Evolutionary conservation across 2,113 vertebrate genomes (phyloP).

Genomic region (Sander lucioperca): DNA sequence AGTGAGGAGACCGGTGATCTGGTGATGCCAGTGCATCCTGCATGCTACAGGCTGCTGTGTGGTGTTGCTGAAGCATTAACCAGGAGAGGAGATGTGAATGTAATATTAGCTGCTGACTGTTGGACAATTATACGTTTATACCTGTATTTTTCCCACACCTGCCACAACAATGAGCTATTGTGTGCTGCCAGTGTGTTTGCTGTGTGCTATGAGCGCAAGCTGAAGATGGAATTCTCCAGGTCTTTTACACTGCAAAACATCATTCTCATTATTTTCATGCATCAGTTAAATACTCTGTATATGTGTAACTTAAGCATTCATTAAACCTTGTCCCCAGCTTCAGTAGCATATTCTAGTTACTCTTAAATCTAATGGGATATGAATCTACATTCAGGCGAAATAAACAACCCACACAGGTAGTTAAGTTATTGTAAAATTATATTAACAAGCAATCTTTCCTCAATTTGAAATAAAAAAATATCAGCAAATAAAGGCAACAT

Average conservation of each 20-base stretch:
- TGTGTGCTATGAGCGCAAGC: not conserved
- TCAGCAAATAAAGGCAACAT: conserved; percentile 86
- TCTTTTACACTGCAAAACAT: not conserved
- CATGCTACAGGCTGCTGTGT: not conserved
- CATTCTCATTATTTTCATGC: not conserved
- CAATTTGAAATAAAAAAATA: conserved; percentile 86
- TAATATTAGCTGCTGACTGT: conserved; percentile 23
- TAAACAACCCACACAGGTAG: conserved; percentile 77
- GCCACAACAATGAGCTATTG: not conserved
- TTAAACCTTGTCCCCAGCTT: not conserved
- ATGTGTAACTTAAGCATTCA: not conserved
- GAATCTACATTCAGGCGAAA: not conserved
- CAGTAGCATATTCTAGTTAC: not conserved
- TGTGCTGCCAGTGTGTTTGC: not conserved
- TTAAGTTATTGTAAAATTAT: conserved; percentile 94
- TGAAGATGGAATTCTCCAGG: not conserved
- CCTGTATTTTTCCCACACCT: not conserved
- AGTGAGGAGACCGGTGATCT: conserved; percentile 1
- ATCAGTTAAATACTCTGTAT: not conserved
- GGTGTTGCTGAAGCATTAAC: conserved; percentile 11
- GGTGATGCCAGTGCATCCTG: conserved; percentile 28
- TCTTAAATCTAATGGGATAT: not conserved
- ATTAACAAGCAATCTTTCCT: conserved; percentile 90
- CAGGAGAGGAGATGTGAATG: conserved; percentile 5
- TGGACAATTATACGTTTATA: not conserved